Conservation (phyloP, 2,888 invertebrate species). For the Calameuta pallipes region DNA sequence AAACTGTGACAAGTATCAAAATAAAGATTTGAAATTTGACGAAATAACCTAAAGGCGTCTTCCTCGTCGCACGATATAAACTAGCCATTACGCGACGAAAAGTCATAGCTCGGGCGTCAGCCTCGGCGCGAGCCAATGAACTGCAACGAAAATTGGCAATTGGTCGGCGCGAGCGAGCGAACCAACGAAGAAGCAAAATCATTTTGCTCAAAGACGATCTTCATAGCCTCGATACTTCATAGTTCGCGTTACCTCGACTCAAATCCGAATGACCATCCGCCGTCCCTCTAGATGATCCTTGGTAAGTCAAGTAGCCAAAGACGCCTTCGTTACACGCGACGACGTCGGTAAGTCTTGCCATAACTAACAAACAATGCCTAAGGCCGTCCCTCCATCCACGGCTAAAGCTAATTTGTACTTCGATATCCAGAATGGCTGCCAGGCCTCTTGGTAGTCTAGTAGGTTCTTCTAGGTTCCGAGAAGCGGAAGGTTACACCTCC, state of each 20-base stretch:
- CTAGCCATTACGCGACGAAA: background rate
- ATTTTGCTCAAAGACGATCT: background rate
- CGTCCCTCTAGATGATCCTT: background rate
- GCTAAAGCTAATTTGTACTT: slow-evolving; percentile 29
- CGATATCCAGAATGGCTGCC: background rate
- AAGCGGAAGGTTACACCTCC: slow-evolving; percentile 42
- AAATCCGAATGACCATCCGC: background rate
- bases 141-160: background rate
- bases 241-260: background rate
- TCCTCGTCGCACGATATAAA: background rate
- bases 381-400: slow-evolving; percentile 4
- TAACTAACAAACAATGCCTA: slow-evolving; percentile 10
- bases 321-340: background rate
- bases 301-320: background rate
- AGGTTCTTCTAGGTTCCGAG: slow-evolving; percentile 37
- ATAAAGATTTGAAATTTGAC: background rate
- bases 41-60: background rate
- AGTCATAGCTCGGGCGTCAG: background rate
- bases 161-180: background rate
- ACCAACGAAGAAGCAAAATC: background rate
- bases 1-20: background rate
- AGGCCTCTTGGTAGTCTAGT: background rate
- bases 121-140: background rate
- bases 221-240: background rate
- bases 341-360: background rate